Percentiles rank a stretch among this genome's conserved stretches.
Evolutionary conservation across 2,888 invertebrate species (phyloP).

Genomic region (Acanthosoma haemorrhoidale): DNA sequence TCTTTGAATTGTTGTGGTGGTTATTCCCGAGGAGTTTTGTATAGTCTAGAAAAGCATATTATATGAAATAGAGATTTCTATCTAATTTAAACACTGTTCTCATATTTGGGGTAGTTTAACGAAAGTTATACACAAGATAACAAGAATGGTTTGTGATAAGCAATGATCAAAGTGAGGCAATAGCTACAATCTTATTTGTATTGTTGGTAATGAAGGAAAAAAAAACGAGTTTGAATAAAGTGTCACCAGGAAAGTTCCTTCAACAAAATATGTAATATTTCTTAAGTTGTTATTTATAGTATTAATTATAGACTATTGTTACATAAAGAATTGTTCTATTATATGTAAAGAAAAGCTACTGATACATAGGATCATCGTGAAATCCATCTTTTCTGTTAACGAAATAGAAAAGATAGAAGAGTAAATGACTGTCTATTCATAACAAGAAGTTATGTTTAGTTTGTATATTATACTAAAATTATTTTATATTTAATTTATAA

Average conservation of each 20-base stretch:
- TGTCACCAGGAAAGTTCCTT: constrained; percentile 19
- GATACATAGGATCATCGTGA: neutral
- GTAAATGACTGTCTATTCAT: constrained; percentile 8
- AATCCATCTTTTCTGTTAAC: constrained; percentile 6
- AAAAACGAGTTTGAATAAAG: constrained; percentile 15
- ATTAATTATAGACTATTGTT: neutral
- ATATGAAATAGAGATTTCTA: constrained; percentile 16
- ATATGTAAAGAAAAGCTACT: neutral
- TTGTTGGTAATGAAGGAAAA: constrained; percentile 20
- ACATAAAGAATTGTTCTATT: neutral
- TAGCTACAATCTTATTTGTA: neutral
- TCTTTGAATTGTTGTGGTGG: constrained; percentile 29
- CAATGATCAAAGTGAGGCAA: neutral
- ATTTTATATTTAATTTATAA: constrained; percentile 12
- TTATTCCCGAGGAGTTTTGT: constrained; percentile 23
- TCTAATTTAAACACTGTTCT: constrained; percentile 16
- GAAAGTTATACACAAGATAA: neutral
- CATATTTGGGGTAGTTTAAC: constrained; percentile 25
- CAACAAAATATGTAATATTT: neutral
- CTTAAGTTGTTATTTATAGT: constrained; percentile 5
- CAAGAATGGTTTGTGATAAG: neutral
- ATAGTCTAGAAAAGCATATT: constrained; percentile 22
- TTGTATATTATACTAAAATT: neutral
- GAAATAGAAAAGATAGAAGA: neutral
- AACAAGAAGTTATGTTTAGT: constrained; percentile 5